Base-by-base conservation (phyloP, 2,113 vertebrate species). In the human region DNA sequence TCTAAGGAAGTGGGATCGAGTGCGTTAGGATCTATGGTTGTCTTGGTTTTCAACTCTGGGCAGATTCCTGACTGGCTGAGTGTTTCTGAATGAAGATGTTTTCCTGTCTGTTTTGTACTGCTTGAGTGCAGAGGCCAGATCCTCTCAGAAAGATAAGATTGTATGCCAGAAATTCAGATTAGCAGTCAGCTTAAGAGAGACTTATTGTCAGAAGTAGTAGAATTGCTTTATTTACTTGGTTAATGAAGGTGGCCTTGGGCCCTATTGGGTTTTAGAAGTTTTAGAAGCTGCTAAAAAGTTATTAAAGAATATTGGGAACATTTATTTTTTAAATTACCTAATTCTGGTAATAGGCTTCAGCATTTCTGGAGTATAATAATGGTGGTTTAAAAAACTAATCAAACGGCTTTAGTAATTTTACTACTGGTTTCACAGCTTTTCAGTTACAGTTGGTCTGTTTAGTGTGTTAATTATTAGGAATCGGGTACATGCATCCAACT, bases 241-340 rank as follows among this genome's bases (percentile, higher is more conserved):
- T 76, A 61, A 38, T 90, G 78, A 55, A 35, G 23, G 57, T 72
- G 38, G 25, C 93, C 55, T 45, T 82, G 75, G 89, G 43, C 25
- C 45, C 35, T 87, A 0, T 8, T 22, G 12, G 45, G 75, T 18
- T 92, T 73, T 80, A 79, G 72, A 91, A 87, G 70, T 84, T 92
- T 94, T 79, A 76, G 89, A 96, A 88, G 66, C 79, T 97, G 76
- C 61, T 95, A 48, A 80, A 94, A 89, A 95, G 18, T 93, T 70
- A 40, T 2, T 83, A 50, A 83, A 90, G 55, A 82, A 70, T 66
- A 64, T 90, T 52, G 64, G 55, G 45, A n/a, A 89, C n/a, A 48
- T 87, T 93, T 52, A 35, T 93, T 84, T 95, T 35, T 35, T 85
- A 43, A 40, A 84, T 55, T 76, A 93, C 32, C 20, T 92, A 82